phyloP scores from a whole-genome alignment of 2,797 vertebrate genomes.

The Alosa sapidissima region DNA sequence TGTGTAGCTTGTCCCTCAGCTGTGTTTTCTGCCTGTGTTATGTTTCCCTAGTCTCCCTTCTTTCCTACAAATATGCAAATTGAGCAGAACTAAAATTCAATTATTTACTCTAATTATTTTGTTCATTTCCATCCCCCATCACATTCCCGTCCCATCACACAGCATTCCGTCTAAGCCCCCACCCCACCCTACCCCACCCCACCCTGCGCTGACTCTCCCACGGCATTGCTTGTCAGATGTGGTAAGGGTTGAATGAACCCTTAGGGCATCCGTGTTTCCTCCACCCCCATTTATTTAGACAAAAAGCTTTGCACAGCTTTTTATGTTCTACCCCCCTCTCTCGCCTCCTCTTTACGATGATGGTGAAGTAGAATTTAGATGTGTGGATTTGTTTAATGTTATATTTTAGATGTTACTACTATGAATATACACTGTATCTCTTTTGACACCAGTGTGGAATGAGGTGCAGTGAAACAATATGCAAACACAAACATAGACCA shows the following conservation, averaged over 20 bases:
- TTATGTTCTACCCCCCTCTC: background rate
- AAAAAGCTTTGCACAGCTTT: background rate
- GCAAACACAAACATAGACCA: too few species aligned
- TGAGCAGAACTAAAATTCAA: constrained; percentile 12
- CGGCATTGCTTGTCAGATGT: constrained; percentile 11
- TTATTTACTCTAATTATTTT: constrained; percentile 17
- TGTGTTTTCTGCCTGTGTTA: background rate
- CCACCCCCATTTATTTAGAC: background rate
- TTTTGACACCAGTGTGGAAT: background rate
- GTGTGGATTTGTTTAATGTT: background rate
- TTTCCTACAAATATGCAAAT: constrained; percentile 12
- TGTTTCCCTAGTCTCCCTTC: background rate
- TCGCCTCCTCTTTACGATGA: background rate
- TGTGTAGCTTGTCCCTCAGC: background rate
- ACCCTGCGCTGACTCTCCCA: background rate
- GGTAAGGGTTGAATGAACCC: background rate
- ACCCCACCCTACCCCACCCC: background rate
- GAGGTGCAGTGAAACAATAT: background rate
- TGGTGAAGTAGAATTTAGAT: background rate
- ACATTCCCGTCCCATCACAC: background rate
- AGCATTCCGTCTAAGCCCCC: background rate
- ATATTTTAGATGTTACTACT: background rate
- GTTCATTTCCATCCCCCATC: background rate
- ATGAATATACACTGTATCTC: background rate
- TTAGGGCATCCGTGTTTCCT: constrained; percentile 35